phyloP scores from a whole-genome alignment of 2,888 invertebrate genomes.

The Choristoneura rosaceana region DNA sequence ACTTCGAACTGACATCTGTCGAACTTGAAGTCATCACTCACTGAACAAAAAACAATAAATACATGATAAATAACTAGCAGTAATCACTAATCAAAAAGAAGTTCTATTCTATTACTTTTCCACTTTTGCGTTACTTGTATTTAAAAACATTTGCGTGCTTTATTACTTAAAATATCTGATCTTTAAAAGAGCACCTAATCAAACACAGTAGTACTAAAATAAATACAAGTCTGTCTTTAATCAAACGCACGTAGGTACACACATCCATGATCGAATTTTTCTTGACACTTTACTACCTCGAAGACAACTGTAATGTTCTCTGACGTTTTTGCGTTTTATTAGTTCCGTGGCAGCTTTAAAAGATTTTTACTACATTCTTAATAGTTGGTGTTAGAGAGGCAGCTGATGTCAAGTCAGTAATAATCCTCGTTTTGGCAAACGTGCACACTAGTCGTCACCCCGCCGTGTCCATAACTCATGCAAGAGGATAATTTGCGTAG shows the following conservation, averaged over 20 bases:
- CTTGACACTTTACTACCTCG: conserved; percentile 27
- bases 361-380: conserved; percentile 26
- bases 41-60: too few species aligned
- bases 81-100: too few species aligned
- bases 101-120: too few species aligned
- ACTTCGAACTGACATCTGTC: too few species aligned
- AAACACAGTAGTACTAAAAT: not conserved
- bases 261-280: not conserved
- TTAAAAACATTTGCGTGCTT: too few species aligned
- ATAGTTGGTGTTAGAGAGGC: conserved; percentile 26
- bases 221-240: not conserved
- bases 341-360: conserved; percentile 13
- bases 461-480: conserved; percentile 58
- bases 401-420: conserved; percentile 48
- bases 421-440: conserved; percentile 71
- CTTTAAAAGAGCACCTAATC: not conserved
- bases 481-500: conserved; percentile 64
- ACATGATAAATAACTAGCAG: too few species aligned
- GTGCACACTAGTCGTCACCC: conserved; percentile 53
- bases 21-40: too few species aligned
- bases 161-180: too few species aligned
- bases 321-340: conserved; percentile 30
- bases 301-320: conserved; percentile 30
- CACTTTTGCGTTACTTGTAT: too few species aligned
- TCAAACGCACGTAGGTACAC: not conserved